Evolutionary conservation across 2,113 vertebrate species (phyloP).

Genomic region (Hirundichthys speculiger): DNA sequence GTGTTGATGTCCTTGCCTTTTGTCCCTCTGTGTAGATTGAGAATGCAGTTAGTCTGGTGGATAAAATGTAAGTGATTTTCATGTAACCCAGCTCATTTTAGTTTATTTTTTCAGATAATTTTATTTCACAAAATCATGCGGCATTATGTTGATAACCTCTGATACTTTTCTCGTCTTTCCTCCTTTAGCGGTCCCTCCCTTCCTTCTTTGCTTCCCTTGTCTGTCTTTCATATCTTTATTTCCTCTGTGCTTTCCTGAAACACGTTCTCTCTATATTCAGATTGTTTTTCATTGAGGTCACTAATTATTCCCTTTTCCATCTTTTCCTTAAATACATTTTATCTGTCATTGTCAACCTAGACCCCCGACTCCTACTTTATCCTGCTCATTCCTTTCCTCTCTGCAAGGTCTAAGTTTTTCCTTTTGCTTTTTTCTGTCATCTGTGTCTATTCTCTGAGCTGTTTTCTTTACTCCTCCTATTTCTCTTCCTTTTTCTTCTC

Average conservation of each 20-base stretch:
- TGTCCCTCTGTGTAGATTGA: slow-evolving; percentile 87
- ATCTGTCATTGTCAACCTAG: background rate
- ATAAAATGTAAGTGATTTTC: background rate
- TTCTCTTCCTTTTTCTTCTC: background rate
- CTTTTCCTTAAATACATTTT: background rate
- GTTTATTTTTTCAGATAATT: slow-evolving; percentile 4
- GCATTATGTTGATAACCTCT: background rate
- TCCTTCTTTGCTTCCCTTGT: background rate
- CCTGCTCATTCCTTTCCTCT: background rate
- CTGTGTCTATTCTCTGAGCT: background rate
- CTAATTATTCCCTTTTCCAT: no score
- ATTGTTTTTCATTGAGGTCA: no score
- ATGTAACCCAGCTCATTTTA: slow-evolving; percentile 1
- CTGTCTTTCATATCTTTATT: no score
- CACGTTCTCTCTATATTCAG: no score
- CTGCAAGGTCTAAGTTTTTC: background rate
- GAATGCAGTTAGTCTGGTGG: slow-evolving; percentile 49
- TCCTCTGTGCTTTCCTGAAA: no score
- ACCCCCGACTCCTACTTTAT: background rate
- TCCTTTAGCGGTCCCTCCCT: background rate
- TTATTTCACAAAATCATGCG: slow-evolving; percentile 53
- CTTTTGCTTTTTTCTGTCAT: background rate
- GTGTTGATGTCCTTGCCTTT: slow-evolving; percentile 99
- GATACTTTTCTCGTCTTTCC: background rate
- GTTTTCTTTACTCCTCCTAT: background rate